Evolutionary conservation across 2,888 invertebrate genomes (phyloP).

Genomic region (Spialia ferax): DNA sequence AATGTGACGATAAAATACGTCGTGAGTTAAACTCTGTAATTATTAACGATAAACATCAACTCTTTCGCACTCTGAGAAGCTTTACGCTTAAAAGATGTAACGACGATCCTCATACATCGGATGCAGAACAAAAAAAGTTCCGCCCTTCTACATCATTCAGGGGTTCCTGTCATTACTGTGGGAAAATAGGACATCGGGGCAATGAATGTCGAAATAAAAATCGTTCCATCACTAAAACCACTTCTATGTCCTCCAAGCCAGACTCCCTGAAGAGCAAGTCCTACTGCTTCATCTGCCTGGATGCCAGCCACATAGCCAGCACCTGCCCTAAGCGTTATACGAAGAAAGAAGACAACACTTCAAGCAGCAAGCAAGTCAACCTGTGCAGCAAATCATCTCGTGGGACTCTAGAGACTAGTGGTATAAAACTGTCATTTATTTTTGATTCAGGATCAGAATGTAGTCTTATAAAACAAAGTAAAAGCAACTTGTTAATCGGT

Average conservation of each 20-base stretch:
- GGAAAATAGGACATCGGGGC: slow-evolving; percentile 17
- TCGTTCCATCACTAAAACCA: too few relatives aligned
- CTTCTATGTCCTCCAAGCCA: too few relatives aligned
- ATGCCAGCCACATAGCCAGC: slow-evolving; percentile 12
- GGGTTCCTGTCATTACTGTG: slow-evolving; percentile 9
- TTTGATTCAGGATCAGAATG: slow-evolving; percentile 40
- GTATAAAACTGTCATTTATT: slow-evolving; percentile 27
- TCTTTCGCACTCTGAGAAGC: slow-evolving; percentile 24
- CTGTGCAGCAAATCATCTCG: background rate
- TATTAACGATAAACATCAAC: slow-evolving; percentile 26
- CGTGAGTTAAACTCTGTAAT: slow-evolving; percentile 36
- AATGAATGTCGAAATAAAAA: background rate
- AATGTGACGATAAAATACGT: slow-evolving; percentile 25
- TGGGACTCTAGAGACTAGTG: slow-evolving; percentile 26
- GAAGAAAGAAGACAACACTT: slow-evolving; percentile 19
- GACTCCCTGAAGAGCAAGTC: too few relatives aligned
- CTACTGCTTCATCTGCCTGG: background rate
- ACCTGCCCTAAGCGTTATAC: slow-evolving; percentile 24
- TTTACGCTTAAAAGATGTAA: slow-evolving; percentile 21
- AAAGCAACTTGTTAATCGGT: slow-evolving; percentile 1
- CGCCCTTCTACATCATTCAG: background rate
- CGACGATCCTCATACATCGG: slow-evolving; percentile 1
- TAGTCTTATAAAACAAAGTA: slow-evolving; percentile 28
- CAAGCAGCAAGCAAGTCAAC: slow-evolving; percentile 28
- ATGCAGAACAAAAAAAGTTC: background rate